These are phyloP conservation scores for Sebastes minor DNA, from an alignment of 2,797 vertebrate species.

Conservation along the genomic window DNA sequence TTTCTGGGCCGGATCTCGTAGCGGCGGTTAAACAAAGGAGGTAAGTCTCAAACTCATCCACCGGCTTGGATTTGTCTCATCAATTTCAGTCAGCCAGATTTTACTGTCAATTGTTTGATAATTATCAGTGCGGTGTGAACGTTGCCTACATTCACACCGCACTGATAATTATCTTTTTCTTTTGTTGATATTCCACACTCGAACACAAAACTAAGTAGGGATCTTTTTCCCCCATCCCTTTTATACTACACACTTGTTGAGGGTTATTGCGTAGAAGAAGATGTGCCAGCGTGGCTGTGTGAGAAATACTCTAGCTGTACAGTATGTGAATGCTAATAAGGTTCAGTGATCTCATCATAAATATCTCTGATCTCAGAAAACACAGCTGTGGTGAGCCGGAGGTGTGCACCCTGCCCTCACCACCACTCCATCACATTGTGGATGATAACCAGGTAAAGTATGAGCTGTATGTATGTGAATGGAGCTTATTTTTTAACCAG, in stretches of 20 bases:
- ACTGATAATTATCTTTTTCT: neutral
- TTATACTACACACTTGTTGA: neutral
- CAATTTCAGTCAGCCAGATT: neutral
- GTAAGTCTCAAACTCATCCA: conserved; percentile 67
- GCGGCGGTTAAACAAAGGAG: conserved; percentile 98
- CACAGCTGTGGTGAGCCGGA: conserved; percentile 98
- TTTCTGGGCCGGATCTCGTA: conserved; percentile 98
- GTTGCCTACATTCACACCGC: neutral
- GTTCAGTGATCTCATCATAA: neutral
- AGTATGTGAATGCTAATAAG: neutral
- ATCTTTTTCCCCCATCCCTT: neutral
- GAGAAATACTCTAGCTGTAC: neutral
- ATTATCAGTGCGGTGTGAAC: neutral
- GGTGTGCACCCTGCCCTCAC: conserved; percentile 90
- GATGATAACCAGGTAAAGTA: conserved; percentile 91
- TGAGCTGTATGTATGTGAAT: neutral
- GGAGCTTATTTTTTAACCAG: neutral
- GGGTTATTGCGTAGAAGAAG: neutral
- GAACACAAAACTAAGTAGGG: neutral
- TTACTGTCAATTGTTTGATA: neutral
- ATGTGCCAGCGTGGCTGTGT: neutral
- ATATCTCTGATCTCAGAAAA: conserved; percentile 84
- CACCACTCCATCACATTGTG: conserved; percentile 88
- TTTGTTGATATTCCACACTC: neutral
- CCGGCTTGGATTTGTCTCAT: neutral